These are phyloP conservation scores for Antheraea assamensis DNA, from an alignment of 2,888 invertebrate species.

Conservation along the genomic window DNA sequence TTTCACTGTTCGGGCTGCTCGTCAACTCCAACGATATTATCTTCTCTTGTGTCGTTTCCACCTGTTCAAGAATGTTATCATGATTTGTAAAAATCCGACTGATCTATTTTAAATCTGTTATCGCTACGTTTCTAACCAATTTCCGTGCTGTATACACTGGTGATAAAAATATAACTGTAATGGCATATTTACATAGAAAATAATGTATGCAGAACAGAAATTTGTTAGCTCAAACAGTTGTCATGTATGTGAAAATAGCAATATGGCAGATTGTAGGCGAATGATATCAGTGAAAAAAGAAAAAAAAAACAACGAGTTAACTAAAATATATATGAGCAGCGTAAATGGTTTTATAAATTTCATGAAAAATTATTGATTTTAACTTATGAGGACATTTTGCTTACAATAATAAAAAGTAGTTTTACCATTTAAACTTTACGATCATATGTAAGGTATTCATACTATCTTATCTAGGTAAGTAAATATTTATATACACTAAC, in stretches of 20 bases:
- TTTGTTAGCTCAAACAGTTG: background rate
- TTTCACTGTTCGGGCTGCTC: slow-evolving; percentile 83
- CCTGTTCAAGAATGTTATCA: slow-evolving; percentile 73
- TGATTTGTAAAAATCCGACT: background rate
- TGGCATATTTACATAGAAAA: background rate
- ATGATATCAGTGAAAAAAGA: background rate
- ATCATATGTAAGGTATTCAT: background rate
- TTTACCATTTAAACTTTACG: background rate
- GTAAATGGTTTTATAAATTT: background rate
- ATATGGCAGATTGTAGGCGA: background rate
- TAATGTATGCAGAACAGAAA: background rate
- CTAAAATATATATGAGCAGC: background rate
- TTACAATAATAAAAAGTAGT: background rate
- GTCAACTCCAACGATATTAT: slow-evolving; percentile 94
- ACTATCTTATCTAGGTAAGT: background rate
- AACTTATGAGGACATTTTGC: background rate
- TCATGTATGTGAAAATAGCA: background rate
- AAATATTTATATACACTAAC: background rate
- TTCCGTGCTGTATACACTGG: background rate
- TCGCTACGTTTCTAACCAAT: background rate
- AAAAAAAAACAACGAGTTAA: background rate
- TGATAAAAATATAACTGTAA: background rate
- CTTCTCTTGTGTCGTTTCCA: slow-evolving; percentile 95
- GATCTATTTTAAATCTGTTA: background rate
- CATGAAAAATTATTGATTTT: background rate